phyloP scores from a whole-genome alignment of 2,888 invertebrate genomes.

The Callyntrura sp. region DNA sequence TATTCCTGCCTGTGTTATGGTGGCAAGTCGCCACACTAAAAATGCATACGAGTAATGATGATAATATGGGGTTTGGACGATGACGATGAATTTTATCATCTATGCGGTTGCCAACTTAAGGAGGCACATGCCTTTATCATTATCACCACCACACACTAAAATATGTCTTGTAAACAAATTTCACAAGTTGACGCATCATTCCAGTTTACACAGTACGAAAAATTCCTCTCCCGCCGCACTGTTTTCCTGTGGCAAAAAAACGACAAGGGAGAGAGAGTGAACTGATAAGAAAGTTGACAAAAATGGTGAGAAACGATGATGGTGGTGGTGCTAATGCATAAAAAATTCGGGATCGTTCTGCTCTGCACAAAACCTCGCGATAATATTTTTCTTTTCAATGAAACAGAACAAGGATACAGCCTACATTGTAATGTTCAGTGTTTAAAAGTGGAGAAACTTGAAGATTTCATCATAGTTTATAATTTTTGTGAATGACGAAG shows the following conservation, averaged over 20 bases:
- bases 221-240: too few species aligned
- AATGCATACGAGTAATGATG: not conserved
- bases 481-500: too few species aligned
- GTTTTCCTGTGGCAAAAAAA: conserved; percentile 12
- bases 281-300: not conserved
- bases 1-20: too few species aligned
- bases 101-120: not conserved
- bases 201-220: not conserved
- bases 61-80: not conserved
- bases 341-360: not conserved
- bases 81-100: too few species aligned
- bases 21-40: too few species aligned
- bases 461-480: too few species aligned
- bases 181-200: not conserved
- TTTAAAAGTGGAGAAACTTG: not conserved
- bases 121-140: not conserved
- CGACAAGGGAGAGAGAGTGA: not conserved
- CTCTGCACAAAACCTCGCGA: not conserved
- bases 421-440: too few species aligned
- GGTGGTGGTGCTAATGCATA: not conserved
- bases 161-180: not conserved
- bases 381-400: conserved; percentile 50
- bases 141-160: too few species aligned
- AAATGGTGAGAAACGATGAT: too few species aligned
- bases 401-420: conserved; percentile 36